Conservation (phyloP, 2,113 vertebrate genomes). For the Anarhynchus alexandrinus region DNA sequence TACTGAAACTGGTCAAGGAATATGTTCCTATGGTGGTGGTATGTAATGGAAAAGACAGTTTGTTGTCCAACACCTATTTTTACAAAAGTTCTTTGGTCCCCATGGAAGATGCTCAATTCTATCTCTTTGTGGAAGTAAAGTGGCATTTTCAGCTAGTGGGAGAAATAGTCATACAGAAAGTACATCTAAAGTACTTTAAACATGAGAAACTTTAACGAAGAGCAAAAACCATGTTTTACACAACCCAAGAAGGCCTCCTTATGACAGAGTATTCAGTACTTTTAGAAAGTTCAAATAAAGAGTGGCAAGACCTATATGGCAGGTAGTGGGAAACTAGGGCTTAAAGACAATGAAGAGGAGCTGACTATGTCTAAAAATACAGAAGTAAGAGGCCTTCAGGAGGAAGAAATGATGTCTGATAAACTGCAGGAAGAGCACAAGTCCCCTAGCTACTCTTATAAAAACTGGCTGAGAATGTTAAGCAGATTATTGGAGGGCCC, state of each 20-base stretch:
- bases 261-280: not conserved
- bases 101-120: not conserved
- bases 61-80: not conserved
- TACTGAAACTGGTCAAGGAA: not conserved
- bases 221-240: not conserved
- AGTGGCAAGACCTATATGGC: not conserved
- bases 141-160: not conserved
- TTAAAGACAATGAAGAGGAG: not conserved
- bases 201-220: not conserved
- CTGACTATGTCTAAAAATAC: not conserved
- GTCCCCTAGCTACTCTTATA: not conserved
- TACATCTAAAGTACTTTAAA: not conserved
- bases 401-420: not conserved
- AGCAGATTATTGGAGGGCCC: not conserved
- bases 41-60: not conserved
- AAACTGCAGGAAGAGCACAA: not conserved
- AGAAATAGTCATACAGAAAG: not conserved
- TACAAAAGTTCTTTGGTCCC: not conserved
- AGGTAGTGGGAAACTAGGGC: not conserved
- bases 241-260: not conserved
- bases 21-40: not conserved
- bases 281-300: not conserved
- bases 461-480: not conserved
- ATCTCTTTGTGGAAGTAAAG: not conserved
- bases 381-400: not conserved